phyloP scores from a whole-genome alignment of 2,113 vertebrate species.

The Lampris megalopsis region DNA sequence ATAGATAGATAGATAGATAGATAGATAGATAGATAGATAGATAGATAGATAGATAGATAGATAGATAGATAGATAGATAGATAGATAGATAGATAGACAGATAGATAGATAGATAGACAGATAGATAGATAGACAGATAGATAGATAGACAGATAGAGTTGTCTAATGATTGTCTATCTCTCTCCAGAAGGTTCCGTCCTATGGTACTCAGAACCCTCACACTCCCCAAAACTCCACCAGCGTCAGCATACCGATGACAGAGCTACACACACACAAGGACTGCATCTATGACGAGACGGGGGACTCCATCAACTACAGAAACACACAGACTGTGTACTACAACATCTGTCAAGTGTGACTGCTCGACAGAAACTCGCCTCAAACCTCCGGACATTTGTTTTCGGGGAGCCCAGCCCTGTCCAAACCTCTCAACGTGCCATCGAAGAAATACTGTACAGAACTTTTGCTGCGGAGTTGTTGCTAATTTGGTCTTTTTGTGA shows the following conservation, averaged over 20 bases:
- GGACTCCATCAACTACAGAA: slow-evolving; percentile 64
- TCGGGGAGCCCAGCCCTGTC: neutral
- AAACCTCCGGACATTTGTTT: neutral
- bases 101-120: too few species aligned
- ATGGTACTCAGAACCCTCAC: slow-evolving; percentile 63
- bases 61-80: too few species aligned
- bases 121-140: too few species aligned
- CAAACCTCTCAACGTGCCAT: neutral
- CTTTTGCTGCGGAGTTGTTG: neutral
- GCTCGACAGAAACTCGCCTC: neutral
- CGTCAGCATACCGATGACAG: slow-evolving; percentile 69
- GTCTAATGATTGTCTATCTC: neutral
- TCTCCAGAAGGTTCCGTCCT: slow-evolving; percentile 62
- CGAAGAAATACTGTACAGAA: neutral
- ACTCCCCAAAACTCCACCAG: slow-evolving; percentile 48
- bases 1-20: neutral
- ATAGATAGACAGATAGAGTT: too few species aligned
- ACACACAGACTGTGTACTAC: slow-evolving; percentile 81
- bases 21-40: neutral
- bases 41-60: too few species aligned
- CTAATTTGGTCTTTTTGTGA: neutral
- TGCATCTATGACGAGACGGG: slow-evolving; percentile 71
- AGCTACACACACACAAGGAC: slow-evolving; percentile 77
- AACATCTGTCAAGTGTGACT: slow-evolving; percentile 87
- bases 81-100: neutral